Evolutionary conservation across 2,888 invertebrate genomes (phyloP).

Genomic region (Melanchra persicariae): DNA sequence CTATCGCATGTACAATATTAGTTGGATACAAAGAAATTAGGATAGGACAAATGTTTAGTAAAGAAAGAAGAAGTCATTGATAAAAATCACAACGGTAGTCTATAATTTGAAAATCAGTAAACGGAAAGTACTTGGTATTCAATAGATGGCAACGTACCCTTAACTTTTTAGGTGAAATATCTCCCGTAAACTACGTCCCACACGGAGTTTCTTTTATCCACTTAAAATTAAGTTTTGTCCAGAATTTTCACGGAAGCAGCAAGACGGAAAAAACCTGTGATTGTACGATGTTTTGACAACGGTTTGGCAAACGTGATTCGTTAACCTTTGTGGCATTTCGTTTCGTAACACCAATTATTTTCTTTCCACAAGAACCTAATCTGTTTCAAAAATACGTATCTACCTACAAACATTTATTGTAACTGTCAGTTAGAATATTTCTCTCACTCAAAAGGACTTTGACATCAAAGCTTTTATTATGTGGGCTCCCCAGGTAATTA

Average conservation of each 20-base stretch:
- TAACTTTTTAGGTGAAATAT: constrained; percentile 5
- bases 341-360: constrained; percentile 6
- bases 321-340: constrained; percentile 1
- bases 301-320: constrained; percentile 16
- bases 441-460: background rate
- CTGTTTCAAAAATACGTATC: background rate
- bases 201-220: constrained; percentile 1
- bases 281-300: background rate
- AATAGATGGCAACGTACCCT: background rate
- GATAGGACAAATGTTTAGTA: background rate
- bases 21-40: too few species aligned
- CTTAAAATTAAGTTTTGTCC: constrained; percentile 15
- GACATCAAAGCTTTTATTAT: background rate
- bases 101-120: background rate
- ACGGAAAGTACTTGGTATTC: background rate
- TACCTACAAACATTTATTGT: background rate
- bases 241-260: constrained; percentile 17
- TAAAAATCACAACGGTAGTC: background rate
- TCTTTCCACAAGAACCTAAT: background rate
- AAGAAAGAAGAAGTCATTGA: background rate
- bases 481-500: background rate
- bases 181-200: constrained; percentile 15
- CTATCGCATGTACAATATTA: background rate
- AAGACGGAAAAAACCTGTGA: background rate
- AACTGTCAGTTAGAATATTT: background rate